phyloP scores from a whole-genome alignment of 2,113 vertebrate species.

The Mungos mungo region DNA sequence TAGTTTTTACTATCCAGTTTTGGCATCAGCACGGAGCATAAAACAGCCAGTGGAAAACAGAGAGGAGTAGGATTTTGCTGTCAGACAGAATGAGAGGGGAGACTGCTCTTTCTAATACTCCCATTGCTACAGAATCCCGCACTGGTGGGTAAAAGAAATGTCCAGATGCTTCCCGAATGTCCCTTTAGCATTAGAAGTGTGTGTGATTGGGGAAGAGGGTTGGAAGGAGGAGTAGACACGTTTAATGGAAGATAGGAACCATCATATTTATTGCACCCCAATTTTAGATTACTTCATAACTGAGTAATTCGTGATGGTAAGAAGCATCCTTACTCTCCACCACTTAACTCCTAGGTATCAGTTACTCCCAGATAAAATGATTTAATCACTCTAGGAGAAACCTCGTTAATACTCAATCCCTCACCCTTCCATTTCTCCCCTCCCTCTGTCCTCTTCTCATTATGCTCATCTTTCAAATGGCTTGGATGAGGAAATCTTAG shows the following conservation, averaged over 20 bases:
- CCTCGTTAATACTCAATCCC: constrained; percentile 30
- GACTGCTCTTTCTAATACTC: not conserved
- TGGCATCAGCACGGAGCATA: not conserved
- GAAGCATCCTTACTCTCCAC: not conserved
- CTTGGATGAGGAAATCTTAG: constrained; percentile 32
- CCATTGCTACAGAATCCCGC: not conserved
- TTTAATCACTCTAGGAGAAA: constrained; percentile 37
- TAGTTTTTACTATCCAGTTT: not conserved
- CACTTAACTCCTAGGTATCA: constrained; percentile 52
- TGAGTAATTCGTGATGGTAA: constrained; percentile 20
- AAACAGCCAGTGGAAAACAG: not conserved
- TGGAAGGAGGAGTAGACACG: not conserved
- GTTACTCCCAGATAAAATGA: constrained; percentile 62
- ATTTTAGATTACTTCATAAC: constrained; percentile 46
- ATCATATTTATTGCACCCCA: not conserved
- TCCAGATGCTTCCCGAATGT: not conserved
- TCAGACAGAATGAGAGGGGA: not conserved
- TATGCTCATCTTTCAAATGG: constrained; percentile 24
- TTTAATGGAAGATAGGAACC: constrained; percentile 11
- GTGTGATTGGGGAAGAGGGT: not conserved
- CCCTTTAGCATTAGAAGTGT: not conserved
- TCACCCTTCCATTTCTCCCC: not conserved
- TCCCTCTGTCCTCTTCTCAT: not conserved
- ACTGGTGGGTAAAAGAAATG: not conserved
- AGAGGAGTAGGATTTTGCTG: not conserved